Conservation (phyloP, 2,113 vertebrate species). For the Prietella phreatophila region DNA sequence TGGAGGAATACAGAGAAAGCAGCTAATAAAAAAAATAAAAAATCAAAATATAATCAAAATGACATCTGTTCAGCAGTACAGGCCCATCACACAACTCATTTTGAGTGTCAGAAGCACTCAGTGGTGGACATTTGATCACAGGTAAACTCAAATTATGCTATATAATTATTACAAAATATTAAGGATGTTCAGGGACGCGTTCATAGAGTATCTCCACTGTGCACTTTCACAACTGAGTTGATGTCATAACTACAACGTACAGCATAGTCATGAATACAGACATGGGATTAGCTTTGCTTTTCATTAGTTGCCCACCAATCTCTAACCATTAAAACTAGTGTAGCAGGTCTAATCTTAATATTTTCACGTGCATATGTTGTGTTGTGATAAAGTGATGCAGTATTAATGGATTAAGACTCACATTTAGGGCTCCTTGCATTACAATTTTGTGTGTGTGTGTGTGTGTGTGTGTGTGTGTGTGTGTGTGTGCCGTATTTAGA, state of each 20-base stretch:
- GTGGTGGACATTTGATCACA: constrained; percentile 22
- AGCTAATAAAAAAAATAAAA: background rate
- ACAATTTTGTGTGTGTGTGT: background rate
- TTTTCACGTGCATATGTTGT: constrained; percentile 7
- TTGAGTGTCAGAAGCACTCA: constrained; percentile 31
- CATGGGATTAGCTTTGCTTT: background rate
- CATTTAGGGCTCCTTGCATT: background rate
- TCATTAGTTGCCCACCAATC: background rate
- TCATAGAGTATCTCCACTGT: constrained; percentile 47
- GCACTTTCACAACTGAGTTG: constrained; percentile 44
- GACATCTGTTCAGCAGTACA: constrained; percentile 13
- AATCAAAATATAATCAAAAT: background rate
- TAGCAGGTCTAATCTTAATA: background rate
- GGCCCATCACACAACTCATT: background rate
- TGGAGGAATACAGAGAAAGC: background rate
- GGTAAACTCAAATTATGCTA: constrained; percentile 41
- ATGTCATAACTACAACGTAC: constrained; percentile 16
- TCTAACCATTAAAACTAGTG: background rate
- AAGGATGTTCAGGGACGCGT: constrained; percentile 52
- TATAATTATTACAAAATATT: constrained; percentile 29
- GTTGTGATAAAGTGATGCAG: background rate
- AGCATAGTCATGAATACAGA: background rate
- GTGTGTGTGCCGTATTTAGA: background rate
- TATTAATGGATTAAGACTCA: background rate
- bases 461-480: background rate